Percentiles rank a stretch among this genome's conserved stretches.
Evolutionary conservation across 2,888 invertebrate species (phyloP).

Genomic region (Heteromurus nitidus): DNA sequence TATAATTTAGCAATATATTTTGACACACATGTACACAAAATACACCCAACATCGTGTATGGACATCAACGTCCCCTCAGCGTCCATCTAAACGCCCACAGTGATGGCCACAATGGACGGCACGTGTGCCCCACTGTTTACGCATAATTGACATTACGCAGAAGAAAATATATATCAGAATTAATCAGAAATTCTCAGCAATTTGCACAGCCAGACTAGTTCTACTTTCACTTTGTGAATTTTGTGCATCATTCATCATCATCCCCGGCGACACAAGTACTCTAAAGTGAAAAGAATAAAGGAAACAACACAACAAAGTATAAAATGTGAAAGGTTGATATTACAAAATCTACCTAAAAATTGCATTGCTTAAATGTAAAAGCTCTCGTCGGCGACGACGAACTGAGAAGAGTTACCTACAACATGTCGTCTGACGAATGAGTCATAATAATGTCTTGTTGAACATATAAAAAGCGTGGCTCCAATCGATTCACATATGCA

Average conservation of each 20-base stretch:
- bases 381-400: too few relatives aligned
- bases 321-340: not conserved
- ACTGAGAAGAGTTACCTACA: too few relatives aligned
- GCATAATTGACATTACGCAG: too few relatives aligned
- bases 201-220: too few relatives aligned
- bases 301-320: not conserved
- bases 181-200: too few relatives aligned
- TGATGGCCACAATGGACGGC: not conserved
- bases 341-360: not conserved
- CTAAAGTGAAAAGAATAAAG: too few relatives aligned
- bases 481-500: constrained; percentile 19
- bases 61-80: not conserved
- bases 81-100: not conserved
- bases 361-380: not conserved
- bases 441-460: constrained; percentile 16
- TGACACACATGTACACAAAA: not conserved
- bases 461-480: constrained; percentile 7
- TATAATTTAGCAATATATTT: constrained; percentile 9
- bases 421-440: constrained; percentile 19
- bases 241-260: too few relatives aligned
- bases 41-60: not conserved
- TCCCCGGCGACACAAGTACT: too few relatives aligned
- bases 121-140: not conserved
- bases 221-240: too few relatives aligned
- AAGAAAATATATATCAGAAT: too few relatives aligned